Evolutionary conservation across 2,888 invertebrate genomes (phyloP), one percentile per base, ranked within the genome.

Genomic region (Meteorus cinctellus): DNA sequence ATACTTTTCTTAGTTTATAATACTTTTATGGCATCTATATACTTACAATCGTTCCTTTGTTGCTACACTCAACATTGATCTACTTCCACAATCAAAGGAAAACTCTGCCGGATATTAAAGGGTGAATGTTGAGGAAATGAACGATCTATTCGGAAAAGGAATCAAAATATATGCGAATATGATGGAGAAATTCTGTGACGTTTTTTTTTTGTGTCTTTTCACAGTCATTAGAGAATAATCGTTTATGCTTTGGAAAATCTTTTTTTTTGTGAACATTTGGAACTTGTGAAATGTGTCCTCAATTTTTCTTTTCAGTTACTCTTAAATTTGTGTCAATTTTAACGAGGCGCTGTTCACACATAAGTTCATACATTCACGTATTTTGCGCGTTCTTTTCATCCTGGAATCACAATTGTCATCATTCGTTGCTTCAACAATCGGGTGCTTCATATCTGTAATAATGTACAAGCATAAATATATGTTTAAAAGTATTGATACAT

Each of bases 251-350:
- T 19, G 4, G 2, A 19, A 6, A 48, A 19, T n/a, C 19, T 19
- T 55, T 24, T 0, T 4, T 48, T 55, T 55, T 55, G 19, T n/a
- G 19, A n/a, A 19, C 48, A n/a, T 48, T 55, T 55, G 4, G 19
- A 8, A 19, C 2, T 8, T 55, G n/a, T 4, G 1, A 19, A 24
- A 55, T 4, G 19, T 55, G 19, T 19, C 19, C 8, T 60, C 5
- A 14, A 27, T 34, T 74, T 24, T 51, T 45, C 14, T 16, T 29
- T 36, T 45, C 16, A 24, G 24, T 60, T 29, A 14, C 8, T 27
- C 36, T 66, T 70, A 12, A 70, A 70, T 65, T 70, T 24, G 70
- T 75, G 62, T 62, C 68, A 70, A 51, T 70, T 75, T 75, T 75
- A 75, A 75, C 36, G 75, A 75, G 75, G 19, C 16, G 41, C 63